Evolutionary conservation across 2,888 invertebrate species (phyloP), one percentile per base, ranked within the genome.

Genomic region (Erynnis tages): DNA sequence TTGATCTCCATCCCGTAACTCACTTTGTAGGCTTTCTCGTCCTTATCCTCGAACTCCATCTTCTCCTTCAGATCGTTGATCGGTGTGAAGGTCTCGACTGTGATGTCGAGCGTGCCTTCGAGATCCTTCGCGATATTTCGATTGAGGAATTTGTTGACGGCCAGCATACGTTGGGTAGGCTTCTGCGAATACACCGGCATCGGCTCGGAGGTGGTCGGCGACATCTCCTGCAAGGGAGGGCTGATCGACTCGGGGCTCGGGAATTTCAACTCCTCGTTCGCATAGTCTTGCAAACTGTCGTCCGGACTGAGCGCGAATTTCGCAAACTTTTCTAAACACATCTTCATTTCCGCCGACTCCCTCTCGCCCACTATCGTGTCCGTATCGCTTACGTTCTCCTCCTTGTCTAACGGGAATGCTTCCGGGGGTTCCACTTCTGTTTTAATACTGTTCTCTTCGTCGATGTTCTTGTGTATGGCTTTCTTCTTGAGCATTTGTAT

Each of bases 221-320:
- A 89, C 75, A 82, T 78, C 45, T 88, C 85, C 43, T 89, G 89
- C 0, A 90, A 43, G 0, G 89, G 90, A 0, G 90, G 89, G 49
- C 89, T 89, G 0, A 85, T 75, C 0, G 89, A 78, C 1, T 89
- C 88, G 0, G 50, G 50, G 10, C 49, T 50, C 0, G 87, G 82
- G 35, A 77, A 80, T n/a, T 81, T 80, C 0, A 55, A 45, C 1
- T 70, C 68, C 0, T 47, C 47, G 13, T 54, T 53, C 19, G 59
- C 59, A 0, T 59, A 55, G 2, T 69, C 65, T 1, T 65, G 63
- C 0, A 63, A 11, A 47, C 59, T 60, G 1, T 57, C 63, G 8
- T 70, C 69, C 1, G 74, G 67, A 32, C 70, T 76, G 0, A 87
- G 62, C 0, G 79, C 86, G 54, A 86, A 83, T 21, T 73, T 83